A percentile compares a stretch with the other conserved stretches of the same genome.
Evolutionary conservation across 2,888 invertebrate species (phyloP).

Genomic region (Tipula lateralis): DNA sequence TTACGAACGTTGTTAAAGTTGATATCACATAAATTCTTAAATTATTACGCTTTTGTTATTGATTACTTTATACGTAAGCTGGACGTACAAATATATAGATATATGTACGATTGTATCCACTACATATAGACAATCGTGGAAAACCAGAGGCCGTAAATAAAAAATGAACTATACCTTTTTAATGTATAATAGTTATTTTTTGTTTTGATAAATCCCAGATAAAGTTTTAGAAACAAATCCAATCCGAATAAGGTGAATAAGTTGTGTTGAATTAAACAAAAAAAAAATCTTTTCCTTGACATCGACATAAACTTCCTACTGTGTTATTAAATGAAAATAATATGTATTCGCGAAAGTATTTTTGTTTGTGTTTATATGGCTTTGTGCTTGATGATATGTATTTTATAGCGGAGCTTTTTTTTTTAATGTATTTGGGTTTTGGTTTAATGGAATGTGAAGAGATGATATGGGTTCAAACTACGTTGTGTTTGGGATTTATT

Average conservation of each 20-base stretch:
- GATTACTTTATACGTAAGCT: slow-evolving; percentile 12
- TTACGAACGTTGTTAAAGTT: background rate
- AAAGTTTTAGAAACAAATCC: background rate
- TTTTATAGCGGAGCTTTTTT: background rate
- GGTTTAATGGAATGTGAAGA: background rate
- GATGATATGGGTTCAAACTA: background rate
- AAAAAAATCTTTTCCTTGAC: background rate
- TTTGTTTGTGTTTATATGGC: background rate
- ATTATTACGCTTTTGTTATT: slow-evolving; percentile 24
- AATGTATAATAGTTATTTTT: background rate
- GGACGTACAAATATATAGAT: slow-evolving; percentile 26
- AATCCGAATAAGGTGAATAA: background rate
- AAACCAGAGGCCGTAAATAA: background rate
- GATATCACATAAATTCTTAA: slow-evolving; percentile 24
- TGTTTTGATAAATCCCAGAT: background rate
- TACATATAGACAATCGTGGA: background rate
- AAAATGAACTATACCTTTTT: background rate
- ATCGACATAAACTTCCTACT: slow-evolving; percentile 1
- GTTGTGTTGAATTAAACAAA: background rate
- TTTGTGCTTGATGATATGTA: background rate
- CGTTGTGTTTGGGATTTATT: background rate
- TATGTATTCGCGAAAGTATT: background rate
- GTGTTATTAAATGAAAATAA: background rate
- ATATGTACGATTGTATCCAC: too few species aligned
- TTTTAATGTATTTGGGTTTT: background rate